A percentile compares a stretch with the other conserved stretches of the same genome.
These are phyloP conservation scores for Tetraodon nigroviridis DNA, from an alignment of 2,113 vertebrate genomes.

Conservation along the genomic window DNA sequence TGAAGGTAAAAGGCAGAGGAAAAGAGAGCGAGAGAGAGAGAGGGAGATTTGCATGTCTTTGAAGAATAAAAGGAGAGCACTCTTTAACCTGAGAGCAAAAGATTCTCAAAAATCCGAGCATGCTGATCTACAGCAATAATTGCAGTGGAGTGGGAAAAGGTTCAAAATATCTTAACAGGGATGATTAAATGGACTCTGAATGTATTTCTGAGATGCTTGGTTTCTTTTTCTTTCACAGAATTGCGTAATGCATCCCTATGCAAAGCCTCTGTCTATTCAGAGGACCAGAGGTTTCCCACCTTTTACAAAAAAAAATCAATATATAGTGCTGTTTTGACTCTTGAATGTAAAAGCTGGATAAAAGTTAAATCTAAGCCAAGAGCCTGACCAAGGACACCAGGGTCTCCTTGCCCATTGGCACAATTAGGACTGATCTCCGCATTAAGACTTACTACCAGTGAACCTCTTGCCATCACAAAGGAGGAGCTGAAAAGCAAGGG, in stretches of 20 bases:
- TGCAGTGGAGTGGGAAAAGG: slow-evolving; percentile 18
- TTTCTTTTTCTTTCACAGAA: slow-evolving; percentile 19
- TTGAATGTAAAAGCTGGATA: slow-evolving; percentile 37
- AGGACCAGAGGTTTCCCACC: slow-evolving; percentile 8
- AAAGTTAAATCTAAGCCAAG: slow-evolving; percentile 75
- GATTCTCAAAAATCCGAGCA: slow-evolving; percentile 30
- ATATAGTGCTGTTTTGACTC: slow-evolving; percentile 44
- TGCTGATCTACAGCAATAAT: slow-evolving; percentile 57
- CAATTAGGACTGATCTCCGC: slow-evolving; percentile 74
- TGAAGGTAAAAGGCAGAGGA: slow-evolving; percentile 46
- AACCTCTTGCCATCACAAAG: slow-evolving; percentile 52
- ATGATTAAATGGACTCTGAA: slow-evolving; percentile 19
- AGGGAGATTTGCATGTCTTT: slow-evolving; percentile 69
- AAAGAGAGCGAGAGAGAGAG: slow-evolving; percentile 1
- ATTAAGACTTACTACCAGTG: slow-evolving; percentile 49
- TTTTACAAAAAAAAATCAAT: slow-evolving; percentile 54
- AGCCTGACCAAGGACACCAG: slow-evolving; percentile 43
- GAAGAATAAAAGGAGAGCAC: slow-evolving; percentile 63
- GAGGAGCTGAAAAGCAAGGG: slow-evolving; percentile 48
- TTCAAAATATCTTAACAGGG: slow-evolving; percentile 29
- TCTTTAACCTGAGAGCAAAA: slow-evolving; percentile 49
- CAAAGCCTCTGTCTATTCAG: neutral
- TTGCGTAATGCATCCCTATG: slow-evolving; percentile 7
- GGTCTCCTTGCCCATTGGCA: slow-evolving; percentile 50
- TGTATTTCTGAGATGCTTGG: neutral